Evolutionary conservation across 1,140 invertebrate species (phyloP).

Genomic region (Bombus cullumanus): DNA sequence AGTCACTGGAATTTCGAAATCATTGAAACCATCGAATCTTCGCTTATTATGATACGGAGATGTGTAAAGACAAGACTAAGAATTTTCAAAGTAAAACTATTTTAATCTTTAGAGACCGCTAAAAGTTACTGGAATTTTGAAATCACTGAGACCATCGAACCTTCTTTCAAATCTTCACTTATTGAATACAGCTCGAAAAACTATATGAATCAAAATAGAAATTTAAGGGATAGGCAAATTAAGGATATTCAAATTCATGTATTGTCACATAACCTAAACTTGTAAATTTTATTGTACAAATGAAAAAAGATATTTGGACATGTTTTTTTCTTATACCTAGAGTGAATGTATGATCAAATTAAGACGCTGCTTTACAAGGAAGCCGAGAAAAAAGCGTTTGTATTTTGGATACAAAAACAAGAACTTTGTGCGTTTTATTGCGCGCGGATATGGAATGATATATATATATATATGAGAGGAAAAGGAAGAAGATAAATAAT

Average conservation of each 20-base stretch:
- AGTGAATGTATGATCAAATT: background rate
- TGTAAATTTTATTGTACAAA: background rate
- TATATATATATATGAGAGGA: too few species aligned
- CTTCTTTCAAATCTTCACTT: background rate
- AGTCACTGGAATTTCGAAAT: background rate
- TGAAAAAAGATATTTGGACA: background rate
- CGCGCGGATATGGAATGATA: background rate
- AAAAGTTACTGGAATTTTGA: too few species aligned
- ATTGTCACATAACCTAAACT: background rate
- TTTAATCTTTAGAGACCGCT: too few species aligned
- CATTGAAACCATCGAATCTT: background rate
- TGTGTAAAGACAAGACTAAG: too few species aligned
- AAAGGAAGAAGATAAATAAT: conserved; percentile 14
- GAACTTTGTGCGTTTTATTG: background rate
- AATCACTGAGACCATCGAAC: too few species aligned
- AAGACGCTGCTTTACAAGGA: background rate
- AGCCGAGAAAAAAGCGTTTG: background rate
- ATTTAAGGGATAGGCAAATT: too few species aligned
- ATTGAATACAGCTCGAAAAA: background rate
- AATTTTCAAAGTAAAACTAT: too few species aligned
- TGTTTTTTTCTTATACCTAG: background rate
- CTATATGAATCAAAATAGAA: too few species aligned
- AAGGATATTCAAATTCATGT: too few species aligned
- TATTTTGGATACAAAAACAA: background rate
- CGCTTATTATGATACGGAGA: too few species aligned